Evolutionary conservation across 2,888 invertebrate species (phyloP), one percentile per base, ranked within the genome.

Genomic region (Brachyopa scutellaris): DNA sequence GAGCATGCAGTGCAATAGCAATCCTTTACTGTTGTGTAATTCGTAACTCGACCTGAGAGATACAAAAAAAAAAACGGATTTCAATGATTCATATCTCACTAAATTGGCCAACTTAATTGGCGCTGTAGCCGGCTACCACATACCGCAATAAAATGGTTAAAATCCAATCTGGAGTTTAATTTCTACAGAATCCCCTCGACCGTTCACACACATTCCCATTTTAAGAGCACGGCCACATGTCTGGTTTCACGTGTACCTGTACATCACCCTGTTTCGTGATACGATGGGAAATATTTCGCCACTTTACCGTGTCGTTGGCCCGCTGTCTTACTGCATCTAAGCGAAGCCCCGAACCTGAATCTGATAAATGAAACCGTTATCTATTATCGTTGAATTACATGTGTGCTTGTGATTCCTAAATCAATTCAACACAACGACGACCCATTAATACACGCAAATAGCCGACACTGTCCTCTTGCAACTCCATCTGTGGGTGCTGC

Each of bases 91-190:
- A 61, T 77, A 77, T 77, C 77, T 77, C 64, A 69, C 77, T 70
- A 69, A 77, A 77, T 77, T 77, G 77, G 77, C 70, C 62, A 77
- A 77, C 70, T 77, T 70, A 77, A 70, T 77, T 77, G 70, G 55
- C 31, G 55, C 40, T 64, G 7, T 70, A 55, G 49, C 62, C 49
- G 23, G 69, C 57, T 70, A 62, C 70, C 57, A 70, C 57, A 64
- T 57, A 77, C 57, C 57, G 61, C 62, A 77, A 70, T 70, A 77
- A 77, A 70, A 77, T 77, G 64, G 62, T 70, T 64, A 62, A 70
- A 38, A 40, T 31, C 67, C 69, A 51, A 74, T 66, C 38, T 61
- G 29, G 69, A 61, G 67, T 51, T 67, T 66, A 57, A 64, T 73
- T 73, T 57, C 38, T 42, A 23, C 49, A 47, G 38, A 53, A 26